Base-by-base conservation (phyloP, 1,140 invertebrate species). In the Tetramorium parvispinum region DNA sequence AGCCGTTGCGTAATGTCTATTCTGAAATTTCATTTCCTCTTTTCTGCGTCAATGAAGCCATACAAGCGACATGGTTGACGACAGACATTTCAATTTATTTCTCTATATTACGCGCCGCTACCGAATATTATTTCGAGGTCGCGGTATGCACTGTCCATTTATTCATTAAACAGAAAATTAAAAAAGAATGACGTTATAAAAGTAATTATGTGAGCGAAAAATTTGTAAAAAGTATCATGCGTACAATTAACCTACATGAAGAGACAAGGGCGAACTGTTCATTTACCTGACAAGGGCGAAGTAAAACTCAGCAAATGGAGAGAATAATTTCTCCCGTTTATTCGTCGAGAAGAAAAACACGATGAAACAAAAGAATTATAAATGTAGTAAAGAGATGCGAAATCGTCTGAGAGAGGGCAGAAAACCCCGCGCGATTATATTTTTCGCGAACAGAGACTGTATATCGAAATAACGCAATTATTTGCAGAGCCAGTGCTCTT, bases 1-100 rank as follows among this genome's bases (percentile, higher is more conserved):
- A 49, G 11, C 5, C 40, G 13, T 57, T 13, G 24, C 10, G 55
- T 8, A 27, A 79, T 40, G 46, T 68, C 76, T 27, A 53, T 81
- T 27, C 53, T 59, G 68, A 83, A 59, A 32, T 59, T 75, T 83
- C 13, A 83, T 83, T 73, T 83, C 40, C 53, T n/a, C 40, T 75
- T 37, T 75, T 46, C 18, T 37, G 55, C 40, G 13, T 83, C 53
- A 59, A 70, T 59, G 27, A 73, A 73, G n/a, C 79, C 27, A 21
- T 27, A 57, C 13, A 46, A 59, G n/a, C n/a, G 24, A 7, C 18
- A 13, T 18, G 8, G 40, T 49, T 83, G 57, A 73, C 40, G 21
- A 73, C 27, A 83, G 53, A 83, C 59, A 75, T 83, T 75, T 59
- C 24, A 75, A 75, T 83, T 83, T 83, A 83, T 73, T 49, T 46